Base-by-base conservation (phyloP, 2,797 vertebrate species). In the Acanthiza pusilla region DNA sequence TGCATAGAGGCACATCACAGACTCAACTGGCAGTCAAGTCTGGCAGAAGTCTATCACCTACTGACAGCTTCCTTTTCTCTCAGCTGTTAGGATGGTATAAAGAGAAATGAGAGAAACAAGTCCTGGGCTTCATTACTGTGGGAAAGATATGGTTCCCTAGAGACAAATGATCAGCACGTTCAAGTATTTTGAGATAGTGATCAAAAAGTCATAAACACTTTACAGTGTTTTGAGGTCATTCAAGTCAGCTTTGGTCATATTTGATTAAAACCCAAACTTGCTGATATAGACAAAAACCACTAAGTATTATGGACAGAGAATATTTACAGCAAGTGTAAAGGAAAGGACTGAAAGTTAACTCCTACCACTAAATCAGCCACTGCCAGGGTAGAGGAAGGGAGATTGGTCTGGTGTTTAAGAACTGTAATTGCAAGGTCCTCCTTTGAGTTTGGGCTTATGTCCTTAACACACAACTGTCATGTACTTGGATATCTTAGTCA, bases 21-120 rank as follows among this genome's bases (percentile, higher is more conserved):
- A 48, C 61, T 85, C 45, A 80, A 83, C 48, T 53, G 51, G 68
- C 89, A 95, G 61, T 42, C 32, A 51, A 90, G 81, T 53, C 87
- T 95, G 84, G 77, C 91, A 94, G 68, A 77, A 93, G 85, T 80
- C 93, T 91, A 83, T 95, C 96, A 95, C 82, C 68, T 45, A 83
- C 65, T 83, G 88, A 95, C 92, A 93, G 92, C 32, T 93, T 91
- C 67, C 65, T 74, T 81, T 87, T 38, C 89, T 61, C 85, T 79
- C 75, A 60, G 48, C 84, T 86, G 38, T 80, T 88, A 45, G 61
- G 16, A 23, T 5, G 38, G 51, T 50, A 79, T 38, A 83, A 23
- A 76, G 71, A 85, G 40, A 93, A 87, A 55, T 1, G 38, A 92
- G 68, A n/a, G 40, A 82, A 53, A 51, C 16, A 60, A 88, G 74